Conservation (phyloP, 2,113 vertebrate species). For the Triplophysa rosa region DNA sequence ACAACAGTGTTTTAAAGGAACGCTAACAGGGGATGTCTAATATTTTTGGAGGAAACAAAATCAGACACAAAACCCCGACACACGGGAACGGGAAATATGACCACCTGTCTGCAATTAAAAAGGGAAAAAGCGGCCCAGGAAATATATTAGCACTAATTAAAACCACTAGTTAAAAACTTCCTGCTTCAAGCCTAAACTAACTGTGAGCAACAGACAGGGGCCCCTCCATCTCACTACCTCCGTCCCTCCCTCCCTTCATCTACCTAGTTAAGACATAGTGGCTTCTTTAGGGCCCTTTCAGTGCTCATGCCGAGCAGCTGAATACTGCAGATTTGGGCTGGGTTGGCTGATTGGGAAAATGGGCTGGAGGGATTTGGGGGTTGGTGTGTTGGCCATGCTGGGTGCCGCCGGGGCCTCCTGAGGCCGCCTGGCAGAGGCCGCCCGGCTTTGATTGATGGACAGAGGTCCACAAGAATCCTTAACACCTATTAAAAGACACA, state of each 20-base stretch:
- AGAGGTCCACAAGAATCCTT: slow-evolving; percentile 14
- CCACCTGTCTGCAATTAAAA: slow-evolving; percentile 98
- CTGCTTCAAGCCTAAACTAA: slow-evolving; percentile 84
- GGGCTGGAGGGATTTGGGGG: slow-evolving; percentile 25
- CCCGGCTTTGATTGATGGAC: slow-evolving; percentile 15
- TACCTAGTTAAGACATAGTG: slow-evolving; percentile 57
- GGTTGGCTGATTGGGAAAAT: slow-evolving; percentile 15
- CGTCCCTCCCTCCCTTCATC: slow-evolving; percentile 38
- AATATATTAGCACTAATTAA: slow-evolving; percentile 99
- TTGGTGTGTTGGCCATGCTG: slow-evolving; percentile 18
- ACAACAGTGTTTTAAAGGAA: background rate
- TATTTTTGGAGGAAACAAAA: slow-evolving; percentile 27
- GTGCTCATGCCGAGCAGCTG: slow-evolving; percentile 49
- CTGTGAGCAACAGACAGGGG: slow-evolving; percentile 77
- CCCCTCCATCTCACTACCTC: slow-evolving; percentile 47
- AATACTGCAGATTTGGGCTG: slow-evolving; percentile 48
- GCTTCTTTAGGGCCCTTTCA: slow-evolving; percentile 54
- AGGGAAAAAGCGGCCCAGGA: slow-evolving; percentile 88
- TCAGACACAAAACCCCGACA: slow-evolving; percentile 29
- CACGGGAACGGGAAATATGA: slow-evolving; percentile 62
- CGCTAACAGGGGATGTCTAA: background rate
- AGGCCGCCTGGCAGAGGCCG: slow-evolving; percentile 5
- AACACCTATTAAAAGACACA: slow-evolving; percentile 21
- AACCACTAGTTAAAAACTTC: slow-evolving; percentile 98
- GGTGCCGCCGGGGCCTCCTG: slow-evolving; percentile 24